phyloP scores from a whole-genome alignment of 2,113 vertebrate genomes.

The Ancistrus triradiatus region DNA sequence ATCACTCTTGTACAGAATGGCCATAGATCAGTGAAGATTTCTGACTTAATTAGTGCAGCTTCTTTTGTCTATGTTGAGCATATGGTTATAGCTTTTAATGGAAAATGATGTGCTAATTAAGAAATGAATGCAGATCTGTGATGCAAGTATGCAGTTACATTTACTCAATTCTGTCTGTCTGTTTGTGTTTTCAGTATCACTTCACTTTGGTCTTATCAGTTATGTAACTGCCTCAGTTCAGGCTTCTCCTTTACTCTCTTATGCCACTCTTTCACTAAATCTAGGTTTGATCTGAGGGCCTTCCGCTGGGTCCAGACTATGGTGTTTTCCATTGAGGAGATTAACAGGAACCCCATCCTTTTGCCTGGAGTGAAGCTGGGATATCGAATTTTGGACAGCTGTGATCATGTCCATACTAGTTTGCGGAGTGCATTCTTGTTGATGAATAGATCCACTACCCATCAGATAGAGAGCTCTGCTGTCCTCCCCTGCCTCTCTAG shows the following conservation, averaged over 20 bases:
- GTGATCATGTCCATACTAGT: conserved; percentile 63
- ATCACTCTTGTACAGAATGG: too few species aligned
- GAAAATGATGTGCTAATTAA: too few species aligned
- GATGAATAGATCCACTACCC: conserved; percentile 38
- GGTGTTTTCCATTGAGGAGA: conserved; percentile 54
- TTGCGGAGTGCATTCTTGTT: conserved; percentile 56
- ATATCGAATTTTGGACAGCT: conserved; percentile 61
- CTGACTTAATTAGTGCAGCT: too few species aligned
- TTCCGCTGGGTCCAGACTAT: conserved; percentile 56
- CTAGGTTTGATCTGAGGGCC: conserved; percentile 61
- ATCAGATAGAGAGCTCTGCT: neutral
- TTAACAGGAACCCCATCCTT: conserved; percentile 41
- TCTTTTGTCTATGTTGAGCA: too few species aligned
- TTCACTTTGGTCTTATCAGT: too few species aligned
- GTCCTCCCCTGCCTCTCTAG: conserved; percentile 44
- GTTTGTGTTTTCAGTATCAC: too few species aligned
- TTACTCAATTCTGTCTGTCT: neutral
- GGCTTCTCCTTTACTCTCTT: neutral
- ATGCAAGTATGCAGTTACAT: too few species aligned
- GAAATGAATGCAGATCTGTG: too few species aligned
- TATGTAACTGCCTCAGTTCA: neutral
- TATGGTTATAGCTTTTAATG: too few species aligned
- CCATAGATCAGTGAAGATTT: too few species aligned
- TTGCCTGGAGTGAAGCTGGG: conserved; percentile 51
- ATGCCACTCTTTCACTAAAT: neutral